A percentile compares a stretch with the other conserved stretches of the same genome.
These are phyloP conservation scores for Temnothorax ravouxi DNA, from an alignment of 2,888 invertebrate genomes.

Conservation along the genomic window DNA sequence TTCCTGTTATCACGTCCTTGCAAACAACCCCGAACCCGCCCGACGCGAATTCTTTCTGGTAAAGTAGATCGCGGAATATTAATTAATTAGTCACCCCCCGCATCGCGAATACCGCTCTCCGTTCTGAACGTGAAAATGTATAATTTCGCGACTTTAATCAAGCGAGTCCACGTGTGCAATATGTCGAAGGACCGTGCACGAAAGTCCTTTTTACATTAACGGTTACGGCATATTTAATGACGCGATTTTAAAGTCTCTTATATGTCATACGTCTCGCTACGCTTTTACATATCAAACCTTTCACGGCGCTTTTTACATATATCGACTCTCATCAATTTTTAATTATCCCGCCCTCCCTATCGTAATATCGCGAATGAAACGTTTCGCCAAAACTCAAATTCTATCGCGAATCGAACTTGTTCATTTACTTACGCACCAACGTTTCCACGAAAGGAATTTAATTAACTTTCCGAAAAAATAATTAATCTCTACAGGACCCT, in stretches of 20 bases:
- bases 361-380: neutral
- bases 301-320: neutral
- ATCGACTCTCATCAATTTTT: neutral
- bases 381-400: conserved; percentile 6
- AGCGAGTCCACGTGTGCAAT: neutral
- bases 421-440: neutral
- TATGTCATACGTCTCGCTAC: neutral
- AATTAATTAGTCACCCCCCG: neutral
- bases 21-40: neutral
- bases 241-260: neutral
- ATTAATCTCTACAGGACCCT: neutral
- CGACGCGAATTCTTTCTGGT: neutral
- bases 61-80: neutral
- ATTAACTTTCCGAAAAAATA: neutral
- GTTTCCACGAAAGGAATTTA: neutral
- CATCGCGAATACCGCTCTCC: neutral
- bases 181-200: neutral
- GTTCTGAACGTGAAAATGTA: neutral
- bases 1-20: conserved; percentile 20
- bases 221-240: neutral
- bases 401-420: neutral
- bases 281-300: neutral
- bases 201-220: conserved; percentile 1
- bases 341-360: neutral
- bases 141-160: neutral